phyloP scores from a whole-genome alignment of 64 coral and sea anemone genomes.

The Platygyra sinensis region DNA sequence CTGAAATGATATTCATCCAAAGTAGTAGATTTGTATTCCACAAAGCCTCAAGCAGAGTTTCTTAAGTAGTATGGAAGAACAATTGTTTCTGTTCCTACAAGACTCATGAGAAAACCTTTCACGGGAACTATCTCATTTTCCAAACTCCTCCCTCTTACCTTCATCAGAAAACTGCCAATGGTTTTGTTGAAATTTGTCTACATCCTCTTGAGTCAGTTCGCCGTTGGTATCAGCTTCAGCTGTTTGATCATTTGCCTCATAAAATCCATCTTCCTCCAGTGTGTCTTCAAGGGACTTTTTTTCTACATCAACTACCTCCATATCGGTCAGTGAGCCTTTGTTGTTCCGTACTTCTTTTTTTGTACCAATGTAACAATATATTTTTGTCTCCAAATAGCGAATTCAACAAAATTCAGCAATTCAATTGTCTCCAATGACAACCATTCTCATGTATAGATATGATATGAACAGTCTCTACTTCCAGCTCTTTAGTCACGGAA shows the following conservation, averaged over 20 bases:
- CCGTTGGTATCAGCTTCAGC: not conserved
- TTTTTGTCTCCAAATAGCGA: not conserved
- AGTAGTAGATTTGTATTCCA: too few relatives aligned
- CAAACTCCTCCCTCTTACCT: not conserved
- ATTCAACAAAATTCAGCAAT: not conserved
- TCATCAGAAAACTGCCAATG: slow-evolving; percentile 50
- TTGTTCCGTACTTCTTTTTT: not conserved
- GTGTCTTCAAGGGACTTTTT: not conserved
- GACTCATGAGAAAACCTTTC: not conserved
- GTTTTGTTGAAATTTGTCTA: slow-evolving; percentile 22
- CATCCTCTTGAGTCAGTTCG: not conserved
- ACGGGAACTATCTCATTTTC: not conserved
- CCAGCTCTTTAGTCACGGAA: not conserved
- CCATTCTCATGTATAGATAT: not conserved
- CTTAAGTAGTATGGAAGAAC: too few relatives aligned
- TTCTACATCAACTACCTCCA: slow-evolving; percentile 29
- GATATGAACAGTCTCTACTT: not conserved
- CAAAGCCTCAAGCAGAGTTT: too few relatives aligned
- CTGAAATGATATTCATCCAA: too few relatives aligned
- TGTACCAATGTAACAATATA: not conserved
- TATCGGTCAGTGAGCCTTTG: not conserved
- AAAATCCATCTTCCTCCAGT: not conserved
- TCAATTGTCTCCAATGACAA: not conserved
- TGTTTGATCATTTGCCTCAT: slow-evolving; percentile 3
- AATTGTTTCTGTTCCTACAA: too few relatives aligned